These are phyloP conservation scores for Noctua janthina DNA, from an alignment of 2,888 invertebrate species.

Conservation along the genomic window DNA sequence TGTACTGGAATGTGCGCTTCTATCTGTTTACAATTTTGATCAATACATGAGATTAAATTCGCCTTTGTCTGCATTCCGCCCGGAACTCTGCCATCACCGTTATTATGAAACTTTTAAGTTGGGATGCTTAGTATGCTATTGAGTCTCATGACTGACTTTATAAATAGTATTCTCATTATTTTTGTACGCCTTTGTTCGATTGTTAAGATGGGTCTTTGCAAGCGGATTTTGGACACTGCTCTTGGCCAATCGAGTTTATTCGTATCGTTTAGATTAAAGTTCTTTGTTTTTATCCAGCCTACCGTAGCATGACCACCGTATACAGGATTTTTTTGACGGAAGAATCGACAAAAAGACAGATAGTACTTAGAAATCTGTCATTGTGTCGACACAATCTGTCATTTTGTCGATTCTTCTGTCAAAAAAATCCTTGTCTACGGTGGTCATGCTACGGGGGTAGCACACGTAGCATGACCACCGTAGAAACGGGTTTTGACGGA, in stretches of 20 bases:
- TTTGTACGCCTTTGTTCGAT: background rate
- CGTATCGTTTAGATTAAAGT: no score
- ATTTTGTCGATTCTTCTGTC: no score
- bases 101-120: slow-evolving; percentile 57
- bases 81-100: slow-evolving; percentile 48
- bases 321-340: no score
- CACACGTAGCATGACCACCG: no score
- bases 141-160: slow-evolving; percentile 19
- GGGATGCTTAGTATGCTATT: slow-evolving; percentile 36
- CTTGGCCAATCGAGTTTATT: background rate
- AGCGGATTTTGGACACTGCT: background rate
- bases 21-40: slow-evolving; percentile 71
- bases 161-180: slow-evolving; percentile 10
- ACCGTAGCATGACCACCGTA: no score
- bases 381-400: no score
- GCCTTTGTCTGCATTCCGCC: slow-evolving; percentile 59
- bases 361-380: no score
- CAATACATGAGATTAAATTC: slow-evolving; percentile 66
- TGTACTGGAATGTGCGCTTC: slow-evolving; percentile 63
- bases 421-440: no score
- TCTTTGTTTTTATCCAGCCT: no score
- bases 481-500: no score
- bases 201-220: background rate
- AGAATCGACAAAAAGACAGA: no score
- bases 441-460: no score